phyloP scores from a whole-genome alignment of 2,797 vertebrate species.

The Sphaeramia orbicularis region DNA sequence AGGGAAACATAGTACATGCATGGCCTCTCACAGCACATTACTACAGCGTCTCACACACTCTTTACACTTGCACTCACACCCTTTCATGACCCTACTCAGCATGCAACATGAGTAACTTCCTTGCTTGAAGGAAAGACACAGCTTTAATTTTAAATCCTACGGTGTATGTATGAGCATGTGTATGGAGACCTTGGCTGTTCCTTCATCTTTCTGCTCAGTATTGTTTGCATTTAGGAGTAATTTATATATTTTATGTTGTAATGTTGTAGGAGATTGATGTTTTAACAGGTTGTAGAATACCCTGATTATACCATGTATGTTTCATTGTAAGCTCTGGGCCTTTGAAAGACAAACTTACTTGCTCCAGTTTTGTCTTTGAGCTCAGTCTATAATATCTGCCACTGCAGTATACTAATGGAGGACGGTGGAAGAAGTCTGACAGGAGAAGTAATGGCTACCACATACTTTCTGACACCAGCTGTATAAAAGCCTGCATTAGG shows the following conservation, averaged over 20 bases:
- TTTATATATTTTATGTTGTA: too few relatives aligned
- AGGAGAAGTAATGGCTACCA: constrained; percentile 20
- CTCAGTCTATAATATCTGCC: neutral
- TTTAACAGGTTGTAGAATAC: constrained; percentile 6
- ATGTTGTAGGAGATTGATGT: too few relatives aligned
- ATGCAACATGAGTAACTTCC: constrained; percentile 68
- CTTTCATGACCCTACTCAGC: constrained; percentile 61
- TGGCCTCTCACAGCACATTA: constrained; percentile 16
- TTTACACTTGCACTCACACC: constrained; percentile 52
- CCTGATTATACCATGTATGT: neutral
- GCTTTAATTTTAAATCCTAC: constrained; percentile 54
- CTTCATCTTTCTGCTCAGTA: too few relatives aligned
- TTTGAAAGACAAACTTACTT: constrained; percentile 4
- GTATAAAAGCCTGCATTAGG: constrained; percentile 41
- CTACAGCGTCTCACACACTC: constrained; percentile 31
- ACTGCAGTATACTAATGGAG: constrained; percentile 21
- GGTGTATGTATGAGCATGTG: constrained; percentile 3
- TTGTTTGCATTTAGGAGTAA: neutral
- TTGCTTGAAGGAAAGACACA: constrained; percentile 38
- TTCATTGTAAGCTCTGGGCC: constrained; percentile 15
- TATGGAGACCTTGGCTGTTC: neutral
- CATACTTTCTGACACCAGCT: constrained; percentile 18
- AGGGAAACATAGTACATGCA: too few relatives aligned
- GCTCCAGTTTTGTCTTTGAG: constrained; percentile 21
- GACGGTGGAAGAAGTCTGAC: constrained; percentile 10